These are phyloP conservation scores for Himalopsyche japonica DNA, from an alignment of 2,888 invertebrate genomes.

Conservation along the genomic window DNA sequence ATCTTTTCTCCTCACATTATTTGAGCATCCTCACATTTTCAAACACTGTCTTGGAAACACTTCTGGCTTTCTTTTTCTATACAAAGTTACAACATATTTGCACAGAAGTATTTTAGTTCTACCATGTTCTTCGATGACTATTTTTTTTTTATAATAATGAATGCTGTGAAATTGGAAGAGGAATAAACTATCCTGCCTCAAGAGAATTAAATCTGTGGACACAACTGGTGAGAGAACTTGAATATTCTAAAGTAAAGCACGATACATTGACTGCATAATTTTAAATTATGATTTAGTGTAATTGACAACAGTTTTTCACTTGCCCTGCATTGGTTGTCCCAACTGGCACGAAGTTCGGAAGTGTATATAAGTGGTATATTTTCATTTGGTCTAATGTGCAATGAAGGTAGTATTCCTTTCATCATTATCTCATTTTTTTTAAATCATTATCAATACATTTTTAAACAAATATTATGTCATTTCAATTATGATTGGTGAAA, in stretches of 20 bases:
- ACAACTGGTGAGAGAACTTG: constrained; percentile 36
- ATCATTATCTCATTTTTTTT: neutral
- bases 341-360: constrained; percentile 38
- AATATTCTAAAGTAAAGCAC: constrained; percentile 38
- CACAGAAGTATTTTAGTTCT: neutral
- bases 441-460: neutral
- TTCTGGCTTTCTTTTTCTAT: neutral
- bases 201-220: constrained; percentile 25
- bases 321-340: constrained; percentile 39
- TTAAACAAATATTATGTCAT: neutral
- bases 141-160: neutral
- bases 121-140: neutral
- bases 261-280: constrained; percentile 35
- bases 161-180: neutral
- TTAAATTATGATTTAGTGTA: constrained; percentile 36
- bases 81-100: neutral
- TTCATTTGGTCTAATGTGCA: constrained; percentile 35
- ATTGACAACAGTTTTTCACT: constrained; percentile 25
- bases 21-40: neutral
- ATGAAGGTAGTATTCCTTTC: constrained; percentile 9
- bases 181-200: constrained; percentile 10
- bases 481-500: neutral
- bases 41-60: neutral
- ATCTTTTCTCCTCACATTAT: neutral
- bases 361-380: constrained; percentile 11